These are phyloP conservation scores for Odontophorus gujanensis DNA, from an alignment of 2,113 vertebrate species.

Conservation along the genomic window DNA sequence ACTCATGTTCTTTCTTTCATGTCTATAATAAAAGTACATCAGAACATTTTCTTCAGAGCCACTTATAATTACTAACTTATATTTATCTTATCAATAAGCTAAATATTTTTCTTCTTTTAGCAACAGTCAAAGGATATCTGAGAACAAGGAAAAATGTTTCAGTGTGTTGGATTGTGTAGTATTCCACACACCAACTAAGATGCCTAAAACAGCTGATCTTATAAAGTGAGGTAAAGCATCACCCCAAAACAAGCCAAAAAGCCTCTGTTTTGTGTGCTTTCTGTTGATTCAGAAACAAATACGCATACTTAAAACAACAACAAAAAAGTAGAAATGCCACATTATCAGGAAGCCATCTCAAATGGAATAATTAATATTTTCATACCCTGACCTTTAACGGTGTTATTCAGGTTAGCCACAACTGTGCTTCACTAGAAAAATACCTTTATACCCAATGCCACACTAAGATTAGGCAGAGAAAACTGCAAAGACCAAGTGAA, in stretches of 20 bases:
- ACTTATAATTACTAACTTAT: neutral
- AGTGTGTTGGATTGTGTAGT: neutral
- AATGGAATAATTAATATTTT: neutral
- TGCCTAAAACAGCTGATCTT: neutral
- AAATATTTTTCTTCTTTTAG: neutral
- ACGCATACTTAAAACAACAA: neutral
- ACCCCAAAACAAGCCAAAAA: fast-evolving
- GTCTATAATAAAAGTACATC: neutral
- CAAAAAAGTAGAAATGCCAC: neutral
- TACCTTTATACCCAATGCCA: neutral
- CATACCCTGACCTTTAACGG: neutral
- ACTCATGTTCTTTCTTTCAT: neutral
- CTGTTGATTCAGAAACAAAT: neutral
- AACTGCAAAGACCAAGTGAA: neutral
- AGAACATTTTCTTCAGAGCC: neutral
- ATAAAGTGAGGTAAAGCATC: neutral
- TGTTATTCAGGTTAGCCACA: neutral
- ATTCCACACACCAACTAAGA: neutral
- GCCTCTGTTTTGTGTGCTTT: neutral
- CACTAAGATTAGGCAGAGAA: neutral
- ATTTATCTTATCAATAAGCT: neutral
- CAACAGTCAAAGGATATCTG: neutral
- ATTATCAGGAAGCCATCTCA: neutral
- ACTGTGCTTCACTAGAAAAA: neutral
- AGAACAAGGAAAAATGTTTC: neutral